A percentile compares a stretch with the other conserved stretches of the same genome.
Conservation (phyloP, 2,888 invertebrate species). For the Agrotis exclamationis region DNA sequence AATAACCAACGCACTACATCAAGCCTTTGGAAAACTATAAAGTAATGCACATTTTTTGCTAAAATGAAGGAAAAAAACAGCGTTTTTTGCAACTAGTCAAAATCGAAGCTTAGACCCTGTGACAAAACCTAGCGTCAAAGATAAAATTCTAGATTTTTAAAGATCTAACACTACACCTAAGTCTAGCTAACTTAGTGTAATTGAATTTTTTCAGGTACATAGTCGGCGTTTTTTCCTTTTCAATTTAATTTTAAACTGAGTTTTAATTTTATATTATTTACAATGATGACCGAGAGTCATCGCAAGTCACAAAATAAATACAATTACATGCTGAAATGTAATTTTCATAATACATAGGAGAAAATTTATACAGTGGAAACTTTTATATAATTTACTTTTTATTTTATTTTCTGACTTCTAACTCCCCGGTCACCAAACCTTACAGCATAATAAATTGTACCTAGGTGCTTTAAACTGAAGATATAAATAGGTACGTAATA, state of each 20-base stretch:
- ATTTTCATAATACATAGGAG: conserved; percentile 18
- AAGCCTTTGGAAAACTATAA: conserved; percentile 34
- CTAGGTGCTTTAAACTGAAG: conserved; percentile 81
- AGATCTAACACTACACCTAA: conserved; percentile 86
- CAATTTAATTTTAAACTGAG: conserved; percentile 68
- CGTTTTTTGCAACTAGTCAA: conserved; percentile 63
- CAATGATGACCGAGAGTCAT: conserved; percentile 71
- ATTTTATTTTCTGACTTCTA: conserved; percentile 63
- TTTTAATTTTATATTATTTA: conserved; percentile 79
- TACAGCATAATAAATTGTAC: conserved; percentile 81
- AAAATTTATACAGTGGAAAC: conserved; percentile 21
- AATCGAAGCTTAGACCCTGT: conserved; percentile 86
- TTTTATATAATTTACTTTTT: neutral
- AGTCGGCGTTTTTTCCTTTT: conserved; percentile 82
- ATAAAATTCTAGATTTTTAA: conserved; percentile 85
- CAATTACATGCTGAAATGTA: conserved; percentile 22
- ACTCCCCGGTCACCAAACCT: conserved; percentile 54
- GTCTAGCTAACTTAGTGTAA: conserved; percentile 87
- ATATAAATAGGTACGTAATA: conserved; percentile 58
- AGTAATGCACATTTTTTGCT: conserved; percentile 23
- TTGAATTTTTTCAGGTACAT: conserved; percentile 90
- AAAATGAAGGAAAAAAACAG: conserved; percentile 50
- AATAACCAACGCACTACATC: conserved; percentile 53
- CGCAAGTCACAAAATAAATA: conserved; percentile 69
- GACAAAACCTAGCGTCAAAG: conserved; percentile 86